These are phyloP conservation scores for Tringa solitaria DNA, from an alignment of 2,113 vertebrate species.

Conservation along the genomic window DNA sequence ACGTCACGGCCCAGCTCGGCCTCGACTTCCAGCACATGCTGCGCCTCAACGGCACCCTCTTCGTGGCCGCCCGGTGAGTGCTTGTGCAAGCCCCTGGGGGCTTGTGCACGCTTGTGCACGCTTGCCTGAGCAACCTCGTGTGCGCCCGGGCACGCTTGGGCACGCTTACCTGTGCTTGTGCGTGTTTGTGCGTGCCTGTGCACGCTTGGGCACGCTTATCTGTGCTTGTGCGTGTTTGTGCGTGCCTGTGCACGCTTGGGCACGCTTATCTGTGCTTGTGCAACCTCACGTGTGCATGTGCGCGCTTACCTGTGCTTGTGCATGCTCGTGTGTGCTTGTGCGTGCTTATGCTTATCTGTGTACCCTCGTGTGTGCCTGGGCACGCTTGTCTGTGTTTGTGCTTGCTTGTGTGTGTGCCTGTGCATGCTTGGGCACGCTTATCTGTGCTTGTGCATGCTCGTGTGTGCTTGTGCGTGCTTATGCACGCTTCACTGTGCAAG, in stretches of 20 bases:
- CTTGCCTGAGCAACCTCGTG: neutral
- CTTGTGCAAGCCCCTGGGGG: neutral
- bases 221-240: neutral
- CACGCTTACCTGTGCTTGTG: too few species aligned
- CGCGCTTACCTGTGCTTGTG: neutral
- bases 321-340: neutral
- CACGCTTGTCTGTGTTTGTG: neutral
- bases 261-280: too few species aligned
- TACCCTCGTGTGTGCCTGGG: too few species aligned
- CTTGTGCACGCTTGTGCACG: neutral
- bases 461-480: neutral
- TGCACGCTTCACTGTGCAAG: neutral
- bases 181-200: neutral
- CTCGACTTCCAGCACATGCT: conserved; percentile 92
- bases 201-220: too few species aligned
- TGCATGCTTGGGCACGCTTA: too few species aligned
- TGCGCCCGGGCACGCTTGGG: neutral
- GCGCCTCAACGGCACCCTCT: conserved; percentile 86
- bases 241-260: neutral
- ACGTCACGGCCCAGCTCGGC: conserved; percentile 82
- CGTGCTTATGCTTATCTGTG: neutral
- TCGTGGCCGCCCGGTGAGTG: conserved; percentile 89
- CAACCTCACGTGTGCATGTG: neutral
- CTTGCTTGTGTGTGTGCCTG: too few species aligned
- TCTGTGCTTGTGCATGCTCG: neutral